phyloP scores from a whole-genome alignment of 92 coral and sea anemone species.

The Porites lobata region DNA sequence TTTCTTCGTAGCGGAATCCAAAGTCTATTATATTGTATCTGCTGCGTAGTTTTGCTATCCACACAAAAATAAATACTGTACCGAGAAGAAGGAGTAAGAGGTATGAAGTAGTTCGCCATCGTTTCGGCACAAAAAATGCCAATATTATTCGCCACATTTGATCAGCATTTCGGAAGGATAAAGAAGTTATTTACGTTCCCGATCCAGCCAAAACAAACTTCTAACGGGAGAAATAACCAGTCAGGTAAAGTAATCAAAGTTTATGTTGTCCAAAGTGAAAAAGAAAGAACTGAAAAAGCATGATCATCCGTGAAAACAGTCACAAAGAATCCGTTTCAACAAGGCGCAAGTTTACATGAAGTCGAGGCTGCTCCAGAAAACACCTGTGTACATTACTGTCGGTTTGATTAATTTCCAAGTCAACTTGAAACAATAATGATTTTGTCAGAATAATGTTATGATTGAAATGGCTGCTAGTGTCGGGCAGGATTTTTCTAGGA shows the following conservation, averaged over 20 bases:
- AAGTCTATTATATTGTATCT: neutral
- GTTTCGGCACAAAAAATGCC: slow-evolving; percentile 17
- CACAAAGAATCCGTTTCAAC: neutral
- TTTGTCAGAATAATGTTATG: neutral
- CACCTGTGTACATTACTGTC: neutral
- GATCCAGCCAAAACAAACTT: neutral
- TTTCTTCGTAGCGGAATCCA: neutral
- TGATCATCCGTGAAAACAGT: neutral
- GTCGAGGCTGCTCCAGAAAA: slow-evolving; percentile 19
- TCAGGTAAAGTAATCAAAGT: neutral
- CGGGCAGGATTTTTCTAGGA: slow-evolving; percentile 1
- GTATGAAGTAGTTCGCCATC: slow-evolving; percentile 30
- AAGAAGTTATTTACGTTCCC: neutral
- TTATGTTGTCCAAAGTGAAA: neutral
- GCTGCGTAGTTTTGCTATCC: neutral
- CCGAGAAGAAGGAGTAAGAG: neutral
- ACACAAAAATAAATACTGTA: neutral
- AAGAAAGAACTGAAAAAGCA: neutral
- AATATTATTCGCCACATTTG: slow-evolving; percentile 3
- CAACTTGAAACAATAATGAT: no score
- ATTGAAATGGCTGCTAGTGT: slow-evolving; percentile 29
- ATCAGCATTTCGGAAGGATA: neutral
- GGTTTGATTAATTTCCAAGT: neutral
- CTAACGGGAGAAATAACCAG: neutral
- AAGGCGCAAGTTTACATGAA: slow-evolving; percentile 8